phyloP scores from a whole-genome alignment of 2,797 vertebrate genomes.

The Myiotriccus ornatus region DNA sequence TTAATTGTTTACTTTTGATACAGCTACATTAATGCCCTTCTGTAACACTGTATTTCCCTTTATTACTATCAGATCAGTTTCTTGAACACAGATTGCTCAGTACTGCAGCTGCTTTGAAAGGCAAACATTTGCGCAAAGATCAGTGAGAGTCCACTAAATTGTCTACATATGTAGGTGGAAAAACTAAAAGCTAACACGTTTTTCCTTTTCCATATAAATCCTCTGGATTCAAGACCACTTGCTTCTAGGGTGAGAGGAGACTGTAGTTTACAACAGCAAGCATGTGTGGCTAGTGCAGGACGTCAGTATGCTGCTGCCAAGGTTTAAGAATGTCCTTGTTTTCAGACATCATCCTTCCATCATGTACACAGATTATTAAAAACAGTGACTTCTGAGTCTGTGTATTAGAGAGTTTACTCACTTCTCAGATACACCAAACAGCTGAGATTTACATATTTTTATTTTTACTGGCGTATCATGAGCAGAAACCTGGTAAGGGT shows the following conservation, averaged over 20 bases:
- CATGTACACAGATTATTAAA: background rate
- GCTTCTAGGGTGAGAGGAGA: background rate
- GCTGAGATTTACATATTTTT: background rate
- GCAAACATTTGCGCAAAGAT: background rate
- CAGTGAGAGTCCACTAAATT: background rate
- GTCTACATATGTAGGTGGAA: background rate
- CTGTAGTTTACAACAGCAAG: background rate
- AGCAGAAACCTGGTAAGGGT: background rate
- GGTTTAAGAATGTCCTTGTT: background rate
- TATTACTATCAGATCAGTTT: background rate
- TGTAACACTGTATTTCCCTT: background rate
- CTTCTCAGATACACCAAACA: background rate
- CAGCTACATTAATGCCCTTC: background rate
- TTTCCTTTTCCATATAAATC: background rate
- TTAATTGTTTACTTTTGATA: background rate
- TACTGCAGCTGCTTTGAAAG: background rate
- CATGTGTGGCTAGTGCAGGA: background rate
- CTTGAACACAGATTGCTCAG: background rate
- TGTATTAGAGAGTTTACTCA: background rate
- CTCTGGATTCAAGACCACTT: background rate
- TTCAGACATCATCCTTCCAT: background rate
- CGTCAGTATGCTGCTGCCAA: background rate
- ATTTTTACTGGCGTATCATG: accelerated
- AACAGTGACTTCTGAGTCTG: background rate
- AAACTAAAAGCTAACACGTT: background rate